Evolutionary conservation across 2,888 invertebrate genomes (phyloP), one percentile per base, ranked within the genome.

Genomic region (Oeneis ivallda): DNA sequence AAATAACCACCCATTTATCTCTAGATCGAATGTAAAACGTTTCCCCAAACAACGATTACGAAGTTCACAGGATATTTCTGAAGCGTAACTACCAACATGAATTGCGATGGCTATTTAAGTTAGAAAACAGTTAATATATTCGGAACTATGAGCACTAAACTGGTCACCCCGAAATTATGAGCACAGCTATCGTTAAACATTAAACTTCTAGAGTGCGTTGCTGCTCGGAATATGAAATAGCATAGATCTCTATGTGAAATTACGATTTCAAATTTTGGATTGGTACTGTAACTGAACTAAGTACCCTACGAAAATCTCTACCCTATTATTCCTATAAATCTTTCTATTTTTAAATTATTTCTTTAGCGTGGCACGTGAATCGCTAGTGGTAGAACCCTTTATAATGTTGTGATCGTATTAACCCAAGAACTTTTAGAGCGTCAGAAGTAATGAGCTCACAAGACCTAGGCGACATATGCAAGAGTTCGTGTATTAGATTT

Each of bases 81-180:
- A 64, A 71, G 62, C 65, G 69, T 64, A 69, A 66, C 69, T 66
- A 66, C 71, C 62, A 58, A 61, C 68, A 69, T 69, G 71, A 69
- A 70, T 70, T 65, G 64, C 65, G 65, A 70, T 68, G 59, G 62
- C 64, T 63, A 49, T 65, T 66, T 69, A 66, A 64, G 69, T 69
- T 69, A 69, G 60, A 68, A 68, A 65, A 65, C 66, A 58, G 66
- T 65, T 69, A 69, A 69, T 67, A 63, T 66, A 70, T 68, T 70
- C 64, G 64, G 62, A 63, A 60, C 60, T 53, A 64, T 64, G 61
- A 66, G 53, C 61, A 61, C 61, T 64, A 63, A 61, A 64, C 62
- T 64, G 54, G 67, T 62, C 63, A 61, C 57, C 63, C 61, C 34
- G 19, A 64, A 70, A 67, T 69, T 69, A 65, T 63, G 68, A 64